Evolutionary conservation across 1,140 invertebrate genomes (phyloP), one percentile per base, ranked within the genome.

Genomic region (Meloidogyne hapla): DNA sequence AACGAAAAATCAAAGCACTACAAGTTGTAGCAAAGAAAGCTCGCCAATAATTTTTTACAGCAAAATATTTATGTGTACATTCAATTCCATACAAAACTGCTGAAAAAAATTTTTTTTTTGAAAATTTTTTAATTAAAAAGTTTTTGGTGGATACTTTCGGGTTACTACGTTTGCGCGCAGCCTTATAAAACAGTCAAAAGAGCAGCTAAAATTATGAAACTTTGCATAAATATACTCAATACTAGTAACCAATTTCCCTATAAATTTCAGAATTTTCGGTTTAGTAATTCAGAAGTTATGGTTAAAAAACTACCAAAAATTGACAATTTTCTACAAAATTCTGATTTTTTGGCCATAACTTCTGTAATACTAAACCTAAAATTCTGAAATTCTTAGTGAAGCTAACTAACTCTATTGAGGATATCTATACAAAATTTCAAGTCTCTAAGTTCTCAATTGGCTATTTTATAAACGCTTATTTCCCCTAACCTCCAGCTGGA

Each of bases 31-130:
- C 92, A 86, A 98, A 99, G 88, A 99, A 99, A 0, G 95, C 95
- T 74, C 96, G 90, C 96, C 96, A 99, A 87, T 99, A 99, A 87
- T 98, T 98, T 76, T 96, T 90, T 0, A 98, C 95, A 4, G 96
- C 95, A 88, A 99, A 99, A 87, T 98, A 99, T 2, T 95, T 95
- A 0, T 95, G 95, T 33, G 96, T 99, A 88, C 98, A 96, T 90
- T 99, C 96, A 80, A 99, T 98, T 83, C 94, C 97, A 88, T 98
- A 99, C 21, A 99, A 89, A 0, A 99, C 96, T 63, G 83, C 84
- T 77, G 13, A 28, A 71, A 21, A 33, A 56, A n/a, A 21, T n/a
- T 2, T 56, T 56, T 56, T 56, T 56, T 56, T n/a, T 4, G n/a
- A 21, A 56, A 56, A 56, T 38, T 61, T 8, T 38, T 9, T 65